phyloP scores from a whole-genome alignment of 2,113 vertebrate genomes.

The Calyptommatus sinebrachiatus region DNA sequence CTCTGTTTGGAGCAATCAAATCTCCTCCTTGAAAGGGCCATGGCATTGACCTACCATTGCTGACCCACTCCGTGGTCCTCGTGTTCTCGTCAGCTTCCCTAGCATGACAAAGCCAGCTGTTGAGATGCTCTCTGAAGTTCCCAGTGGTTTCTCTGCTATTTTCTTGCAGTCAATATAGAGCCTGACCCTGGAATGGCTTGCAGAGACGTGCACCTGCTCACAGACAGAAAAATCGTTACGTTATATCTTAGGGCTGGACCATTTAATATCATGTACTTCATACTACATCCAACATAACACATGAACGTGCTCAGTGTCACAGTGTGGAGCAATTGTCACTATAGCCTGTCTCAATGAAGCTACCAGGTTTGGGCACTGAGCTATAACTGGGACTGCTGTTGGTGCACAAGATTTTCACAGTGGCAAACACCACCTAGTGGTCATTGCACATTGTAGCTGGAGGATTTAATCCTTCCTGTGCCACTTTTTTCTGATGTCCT shows the following conservation, averaged over 20 bases:
- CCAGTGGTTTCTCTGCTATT: constrained; percentile 78
- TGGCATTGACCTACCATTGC: constrained; percentile 68
- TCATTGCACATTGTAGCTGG: too few relatives aligned
- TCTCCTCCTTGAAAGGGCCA: fast-evolving
- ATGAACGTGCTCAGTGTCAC: not conserved
- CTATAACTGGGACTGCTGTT: too few relatives aligned
- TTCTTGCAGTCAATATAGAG: constrained; percentile 88
- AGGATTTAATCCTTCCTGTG: too few relatives aligned
- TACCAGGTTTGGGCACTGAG: too few relatives aligned
- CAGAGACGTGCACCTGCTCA: constrained; percentile 83
- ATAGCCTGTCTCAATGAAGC: not conserved
- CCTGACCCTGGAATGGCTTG: constrained; percentile 80
- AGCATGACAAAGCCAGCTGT: constrained; percentile 83
- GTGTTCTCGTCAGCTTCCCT: constrained; percentile 83
- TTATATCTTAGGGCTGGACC: fast-evolving
- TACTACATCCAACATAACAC: not conserved
- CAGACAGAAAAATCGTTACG: not conserved
- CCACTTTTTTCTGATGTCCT: too few relatives aligned
- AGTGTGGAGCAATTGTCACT: not conserved
- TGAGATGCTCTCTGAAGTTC: constrained; percentile 74
- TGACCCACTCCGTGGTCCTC: constrained; percentile 85
- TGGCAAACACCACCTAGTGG: too few relatives aligned
- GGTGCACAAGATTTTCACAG: too few relatives aligned
- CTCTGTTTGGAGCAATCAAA: not conserved
- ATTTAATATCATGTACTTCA: constrained; percentile 1